These are phyloP conservation scores for Ormyrus thymus DNA, from an alignment of 2,888 invertebrate genomes.

Conservation along the genomic window DNA sequence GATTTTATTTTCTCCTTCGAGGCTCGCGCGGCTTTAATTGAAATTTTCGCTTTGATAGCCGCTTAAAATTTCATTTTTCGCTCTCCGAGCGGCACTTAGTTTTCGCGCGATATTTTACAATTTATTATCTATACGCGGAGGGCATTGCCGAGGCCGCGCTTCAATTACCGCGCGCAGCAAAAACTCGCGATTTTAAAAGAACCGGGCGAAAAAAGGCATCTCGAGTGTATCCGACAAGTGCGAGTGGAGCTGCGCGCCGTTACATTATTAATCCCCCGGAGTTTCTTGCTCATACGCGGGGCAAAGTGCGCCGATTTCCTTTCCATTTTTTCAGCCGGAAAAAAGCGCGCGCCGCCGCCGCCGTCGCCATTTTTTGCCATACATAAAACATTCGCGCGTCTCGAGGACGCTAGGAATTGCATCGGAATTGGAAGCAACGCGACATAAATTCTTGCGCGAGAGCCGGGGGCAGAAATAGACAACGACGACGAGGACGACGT, in stretches of 20 bases:
- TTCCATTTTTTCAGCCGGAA: constrained; percentile 12
- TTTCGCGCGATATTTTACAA: no score
- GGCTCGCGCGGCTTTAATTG: background rate
- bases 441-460: constrained; percentile 53
- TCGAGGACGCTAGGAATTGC: constrained; percentile 40
- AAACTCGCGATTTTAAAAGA: no score
- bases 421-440: constrained; percentile 53
- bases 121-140: no score
- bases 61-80: background rate
- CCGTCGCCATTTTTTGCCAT: constrained; percentile 46
- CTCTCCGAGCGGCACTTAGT: no score
- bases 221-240: no score
- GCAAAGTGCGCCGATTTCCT: constrained; percentile 44
- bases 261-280: constrained; percentile 46
- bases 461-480: constrained; percentile 24
- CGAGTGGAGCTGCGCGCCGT: background rate
- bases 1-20: constrained; percentile 6
- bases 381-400: constrained; percentile 51
- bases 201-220: no score
- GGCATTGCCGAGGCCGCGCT: no score
- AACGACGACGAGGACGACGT: constrained; percentile 47
- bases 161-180: no score
- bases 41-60: background rate
- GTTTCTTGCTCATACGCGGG: constrained; percentile 9
- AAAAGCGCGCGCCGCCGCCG: background rate